phyloP scores from a whole-genome alignment of 2,797 vertebrate species.

The Gorsachius magnificus region DNA sequence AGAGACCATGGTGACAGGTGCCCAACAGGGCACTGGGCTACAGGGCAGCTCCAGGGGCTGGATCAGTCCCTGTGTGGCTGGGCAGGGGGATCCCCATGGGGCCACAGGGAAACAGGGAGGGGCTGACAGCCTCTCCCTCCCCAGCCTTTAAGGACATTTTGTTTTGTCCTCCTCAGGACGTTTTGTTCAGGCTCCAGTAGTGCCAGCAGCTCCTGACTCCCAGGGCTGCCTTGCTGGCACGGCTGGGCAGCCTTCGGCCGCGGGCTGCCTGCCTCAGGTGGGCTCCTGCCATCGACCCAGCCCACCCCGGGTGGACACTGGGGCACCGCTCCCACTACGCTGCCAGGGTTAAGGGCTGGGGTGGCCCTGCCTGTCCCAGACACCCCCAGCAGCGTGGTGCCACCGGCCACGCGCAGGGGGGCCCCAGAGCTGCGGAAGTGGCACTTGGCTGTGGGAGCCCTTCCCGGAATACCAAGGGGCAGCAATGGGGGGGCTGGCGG shows the following conservation, averaged over 20 bases:
- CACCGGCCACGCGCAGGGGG: neutral
- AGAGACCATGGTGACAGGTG: neutral
- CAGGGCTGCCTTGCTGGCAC: neutral
- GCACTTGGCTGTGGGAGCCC: slow-evolving; percentile 16
- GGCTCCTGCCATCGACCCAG: neutral
- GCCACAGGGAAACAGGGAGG: neutral
- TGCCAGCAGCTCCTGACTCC: slow-evolving; percentile 31
- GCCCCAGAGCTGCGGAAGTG: slow-evolving; percentile 4
- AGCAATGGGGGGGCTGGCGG: neutral
- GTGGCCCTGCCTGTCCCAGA: neutral
- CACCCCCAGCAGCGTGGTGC: neutral
- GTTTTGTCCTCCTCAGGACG: slow-evolving; percentile 2
- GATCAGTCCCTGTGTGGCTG: neutral
- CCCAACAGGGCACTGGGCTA: accelerated
- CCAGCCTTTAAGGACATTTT: neutral
- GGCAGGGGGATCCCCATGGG: neutral
- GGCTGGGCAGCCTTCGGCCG: neutral
- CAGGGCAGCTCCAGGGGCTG: neutral
- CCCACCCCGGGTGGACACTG: neutral
- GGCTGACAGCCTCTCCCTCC: neutral
- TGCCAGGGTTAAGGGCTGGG: neutral
- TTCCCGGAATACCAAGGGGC: slow-evolving; percentile 61
- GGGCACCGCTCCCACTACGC: neutral
- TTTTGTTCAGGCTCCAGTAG: slow-evolving; percentile 4
- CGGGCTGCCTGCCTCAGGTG: neutral